Evolutionary conservation across 2,797 vertebrate species (phyloP), one percentile per base, ranked within the genome.

Genomic region (Pachyuromys duprasi): DNA sequence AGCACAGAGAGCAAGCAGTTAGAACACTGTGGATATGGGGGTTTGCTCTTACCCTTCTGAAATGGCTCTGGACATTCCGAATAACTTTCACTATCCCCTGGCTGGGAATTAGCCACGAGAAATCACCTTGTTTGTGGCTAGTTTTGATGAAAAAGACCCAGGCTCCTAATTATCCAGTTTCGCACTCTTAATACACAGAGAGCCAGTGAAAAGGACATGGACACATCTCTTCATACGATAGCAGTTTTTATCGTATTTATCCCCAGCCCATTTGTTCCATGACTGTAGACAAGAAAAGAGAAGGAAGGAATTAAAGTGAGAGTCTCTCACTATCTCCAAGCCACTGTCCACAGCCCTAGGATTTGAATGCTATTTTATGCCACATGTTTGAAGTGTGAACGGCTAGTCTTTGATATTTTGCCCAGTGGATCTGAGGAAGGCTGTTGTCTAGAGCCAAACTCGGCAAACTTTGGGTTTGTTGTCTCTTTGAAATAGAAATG

Each of bases 381-480:
- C 75, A 82, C 69, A 95, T 84, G 83, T 98, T 96, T 98, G 98
- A 98, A 98, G 98, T 97, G 95, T 89, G 94, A 97, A 97, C 79
- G 96, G 96, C 94, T 98, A 63, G 97, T 98, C 97, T 98, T 98
- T 98, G 98, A 98, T 98, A 98, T 95, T 97, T 97, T 98, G 98
- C 98, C 98, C 98, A 97, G 95, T 95, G 92, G 96, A 98, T 98
- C 97, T 96, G 97, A 0, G 92, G 95, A 94, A 97, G 91, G 95
- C 97, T 97, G 93, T 96, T 94, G 86, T 98, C 89, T 93, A 96
- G 86, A 98, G 93, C 98, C 97, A 95, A 97, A 97, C 97, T 98
- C 97, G 62, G 98, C 97, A 97, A 98, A 98, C 98, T 99, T 98
- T 97, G 98, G 94, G 93, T 97, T 98, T 97, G 97, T 98, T 97